Base-by-base conservation (phyloP, 2,797 vertebrate species). In the Sebastes nivosus region DNA sequence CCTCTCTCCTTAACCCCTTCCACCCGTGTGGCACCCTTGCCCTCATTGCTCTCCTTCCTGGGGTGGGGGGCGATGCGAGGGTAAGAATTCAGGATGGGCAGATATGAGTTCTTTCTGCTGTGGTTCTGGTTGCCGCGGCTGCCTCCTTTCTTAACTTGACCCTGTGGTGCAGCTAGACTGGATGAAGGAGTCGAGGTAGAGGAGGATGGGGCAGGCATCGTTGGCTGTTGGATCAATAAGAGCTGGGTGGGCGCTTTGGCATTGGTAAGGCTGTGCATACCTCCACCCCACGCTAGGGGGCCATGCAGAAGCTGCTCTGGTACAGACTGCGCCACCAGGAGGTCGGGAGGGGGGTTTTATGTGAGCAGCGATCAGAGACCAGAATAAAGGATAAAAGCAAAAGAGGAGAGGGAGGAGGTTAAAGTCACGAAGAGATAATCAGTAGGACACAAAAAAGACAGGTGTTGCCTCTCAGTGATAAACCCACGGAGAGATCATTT, bases 51-150 rank as follows among this genome's bases (percentile, higher is more conserved):
- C 60, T 94, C 93, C 82, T 94, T 95, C 77, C 82, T 90, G 8
- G 94, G 95, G 29, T 94, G 93, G 4, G 94, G 95, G 12, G 95
- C 95, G 0, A 95, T 95, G 58, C 91, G 92, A 20, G 93, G 94
- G 81, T 95, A 95, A 5, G 95, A 94, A 69, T 95, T 95, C 27
- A 95, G 87, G 58, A 95, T 95, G 14, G 94, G 95, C 2, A 95
- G 91, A 67, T 95, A 95, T 4, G 88, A 90, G 73, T 82, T 90
- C 84, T 91, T 94, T 74, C 80, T 73, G 71, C 46, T 66, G 55
- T 75, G 72, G 50, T n/a, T 52, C 50, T 20, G 50, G 50, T n/a
- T 52, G 18, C 20, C 20, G 1, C 20, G 50, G 32, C 69, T 72
- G 18, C 84, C 72, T 6, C 83, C 82, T 79, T 85, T 94, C 57